Conservation (phyloP, 2,888 invertebrate species). For the Zaprionus bogoriensis region DNA sequence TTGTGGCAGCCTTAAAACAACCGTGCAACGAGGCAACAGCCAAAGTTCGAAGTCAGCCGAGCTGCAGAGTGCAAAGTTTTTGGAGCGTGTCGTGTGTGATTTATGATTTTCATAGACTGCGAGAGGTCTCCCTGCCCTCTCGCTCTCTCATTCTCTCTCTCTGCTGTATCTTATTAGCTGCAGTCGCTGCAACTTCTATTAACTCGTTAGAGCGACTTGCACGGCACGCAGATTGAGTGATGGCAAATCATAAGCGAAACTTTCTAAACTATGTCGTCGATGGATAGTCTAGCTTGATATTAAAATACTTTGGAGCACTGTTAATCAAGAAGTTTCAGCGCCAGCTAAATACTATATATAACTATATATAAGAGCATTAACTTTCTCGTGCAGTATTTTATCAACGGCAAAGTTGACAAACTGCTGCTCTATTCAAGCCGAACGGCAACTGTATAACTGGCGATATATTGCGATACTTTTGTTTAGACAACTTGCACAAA, state of each 20-base stretch:
- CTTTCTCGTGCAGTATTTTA: not conserved
- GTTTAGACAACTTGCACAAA: slow-evolving; percentile 43
- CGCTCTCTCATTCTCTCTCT: not conserved
- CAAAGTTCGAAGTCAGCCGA: slow-evolving; percentile 14
- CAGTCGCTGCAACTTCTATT: slow-evolving; percentile 56
- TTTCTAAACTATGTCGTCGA: no score
- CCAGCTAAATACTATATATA: no score
- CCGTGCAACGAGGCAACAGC: not conserved
- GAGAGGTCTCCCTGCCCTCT: not conserved
- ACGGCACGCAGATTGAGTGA: no score
- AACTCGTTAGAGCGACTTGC: slow-evolving; percentile 59
- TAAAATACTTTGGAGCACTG: no score
- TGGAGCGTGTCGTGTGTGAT: slow-evolving; percentile 52
- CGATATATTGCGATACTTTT: slow-evolving; percentile 37
- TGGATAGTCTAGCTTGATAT: no score
- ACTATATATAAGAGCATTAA: no score
- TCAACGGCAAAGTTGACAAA: not conserved
- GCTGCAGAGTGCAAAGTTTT: slow-evolving; percentile 39
- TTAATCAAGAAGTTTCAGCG: no score
- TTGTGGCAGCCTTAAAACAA: slow-evolving; percentile 26
- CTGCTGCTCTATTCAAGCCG: slow-evolving; percentile 11
- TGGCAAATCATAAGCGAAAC: no score
- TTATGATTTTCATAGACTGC: slow-evolving; percentile 60
- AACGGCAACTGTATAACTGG: slow-evolving; percentile 13
- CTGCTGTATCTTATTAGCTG: slow-evolving; percentile 55